phyloP scores from a whole-genome alignment of 2,113 vertebrate species.

The Buteo buteo region DNA sequence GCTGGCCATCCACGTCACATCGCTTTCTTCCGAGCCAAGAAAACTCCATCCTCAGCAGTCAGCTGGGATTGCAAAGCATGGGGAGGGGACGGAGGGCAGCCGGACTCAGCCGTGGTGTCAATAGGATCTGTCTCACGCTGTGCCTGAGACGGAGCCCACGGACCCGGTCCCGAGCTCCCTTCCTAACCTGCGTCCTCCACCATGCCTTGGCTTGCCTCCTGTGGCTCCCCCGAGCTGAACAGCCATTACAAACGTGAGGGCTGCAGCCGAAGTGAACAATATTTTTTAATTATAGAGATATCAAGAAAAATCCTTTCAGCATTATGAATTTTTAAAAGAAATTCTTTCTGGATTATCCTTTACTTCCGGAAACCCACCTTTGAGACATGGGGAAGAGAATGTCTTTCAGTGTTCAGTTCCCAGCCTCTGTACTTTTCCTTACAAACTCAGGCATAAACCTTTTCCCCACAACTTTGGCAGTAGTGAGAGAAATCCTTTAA shows the following conservation, averaged over 20 bases:
- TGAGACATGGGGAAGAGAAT: not conserved
- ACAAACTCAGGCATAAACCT: not conserved
- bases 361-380: not conserved
- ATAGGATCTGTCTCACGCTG: accelerated
- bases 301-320: not conserved
- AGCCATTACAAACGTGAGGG: accelerated
- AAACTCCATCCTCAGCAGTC: too few relatives aligned
- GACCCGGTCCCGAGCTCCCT: not conserved
- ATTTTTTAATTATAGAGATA: not conserved
- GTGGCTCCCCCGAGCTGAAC: not conserved
- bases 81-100: not conserved
- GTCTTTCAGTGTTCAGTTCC: not conserved
- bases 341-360: not conserved
- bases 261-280: too few relatives aligned
- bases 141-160: accelerated
- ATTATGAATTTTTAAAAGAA: not conserved
- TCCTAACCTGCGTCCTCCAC: not conserved
- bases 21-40: not conserved
- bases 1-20: too few relatives aligned
- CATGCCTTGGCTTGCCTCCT: not conserved
- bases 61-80: not conserved
- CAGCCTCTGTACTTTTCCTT: not conserved
- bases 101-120: accelerated
- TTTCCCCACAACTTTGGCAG: not conserved
- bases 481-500: not conserved